Percentiles rank a stretch among this genome's conserved stretches.
Evolutionary conservation across 2,113 vertebrate species (phyloP).

Genomic region (Zosterops pallidus): DNA sequence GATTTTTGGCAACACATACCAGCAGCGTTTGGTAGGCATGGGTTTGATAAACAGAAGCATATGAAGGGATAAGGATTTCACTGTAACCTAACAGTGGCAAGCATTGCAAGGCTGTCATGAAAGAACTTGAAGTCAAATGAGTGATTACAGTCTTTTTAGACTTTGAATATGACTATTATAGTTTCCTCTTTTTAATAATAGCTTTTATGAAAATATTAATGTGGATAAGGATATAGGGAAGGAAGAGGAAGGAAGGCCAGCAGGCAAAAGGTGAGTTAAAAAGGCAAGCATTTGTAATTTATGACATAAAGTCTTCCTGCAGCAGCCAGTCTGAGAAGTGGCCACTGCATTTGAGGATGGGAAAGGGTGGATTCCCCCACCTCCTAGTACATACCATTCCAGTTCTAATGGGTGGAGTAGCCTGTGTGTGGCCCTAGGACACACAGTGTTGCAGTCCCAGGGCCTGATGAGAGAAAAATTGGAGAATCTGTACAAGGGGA

Average conservation of each 20-base stretch:
- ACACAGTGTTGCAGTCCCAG: neutral
- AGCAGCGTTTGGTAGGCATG: neutral
- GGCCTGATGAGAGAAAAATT: neutral
- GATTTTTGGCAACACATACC: neutral
- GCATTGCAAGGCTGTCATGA: neutral
- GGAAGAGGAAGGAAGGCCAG: neutral
- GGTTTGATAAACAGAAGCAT: neutral
- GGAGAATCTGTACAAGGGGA: neutral
- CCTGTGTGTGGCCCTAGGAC: neutral
- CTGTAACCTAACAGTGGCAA: neutral
- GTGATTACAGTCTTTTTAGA: neutral
- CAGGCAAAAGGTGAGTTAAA: neutral
- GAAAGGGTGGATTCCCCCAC: neutral
- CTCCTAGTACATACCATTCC: neutral
- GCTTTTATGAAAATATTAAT: too few species aligned
- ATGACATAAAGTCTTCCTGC: neutral
- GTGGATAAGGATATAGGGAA: neutral
- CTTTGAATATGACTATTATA: neutral
- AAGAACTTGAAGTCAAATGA: neutral
- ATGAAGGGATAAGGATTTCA: neutral
- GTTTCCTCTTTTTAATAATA: neutral
- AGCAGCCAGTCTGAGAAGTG: neutral
- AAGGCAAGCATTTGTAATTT: neutral
- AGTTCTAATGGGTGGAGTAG: neutral
- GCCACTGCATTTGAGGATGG: neutral